Conservation (phyloP, 2,888 invertebrate species). For the Xestia c-nigrum region DNA sequence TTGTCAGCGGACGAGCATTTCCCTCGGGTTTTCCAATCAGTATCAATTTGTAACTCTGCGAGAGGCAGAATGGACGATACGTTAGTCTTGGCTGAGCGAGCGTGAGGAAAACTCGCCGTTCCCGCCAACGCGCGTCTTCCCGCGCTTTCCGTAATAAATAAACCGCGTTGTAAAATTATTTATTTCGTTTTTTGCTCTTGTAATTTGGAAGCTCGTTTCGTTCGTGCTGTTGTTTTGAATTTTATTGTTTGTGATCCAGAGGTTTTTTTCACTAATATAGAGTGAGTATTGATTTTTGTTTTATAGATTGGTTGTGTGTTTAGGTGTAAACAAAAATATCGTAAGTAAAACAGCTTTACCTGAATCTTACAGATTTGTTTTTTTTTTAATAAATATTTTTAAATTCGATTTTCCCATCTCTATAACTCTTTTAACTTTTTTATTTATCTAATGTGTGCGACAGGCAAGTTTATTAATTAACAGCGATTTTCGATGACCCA, state of each 20-base stretch:
- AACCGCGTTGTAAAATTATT: slow-evolving; percentile 43
- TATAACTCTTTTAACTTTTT: not conserved
- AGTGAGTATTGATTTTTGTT: slow-evolving; percentile 34
- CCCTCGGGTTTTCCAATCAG: slow-evolving; percentile 60
- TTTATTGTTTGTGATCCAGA: slow-evolving; percentile 31
- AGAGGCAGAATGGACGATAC: slow-evolving; percentile 56
- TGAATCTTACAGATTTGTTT: not conserved
- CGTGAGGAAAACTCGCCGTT: slow-evolving; percentile 51
- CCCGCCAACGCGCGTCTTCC: slow-evolving; percentile 53
- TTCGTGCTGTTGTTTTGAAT: slow-evolving; percentile 23
- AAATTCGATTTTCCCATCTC: not conserved
- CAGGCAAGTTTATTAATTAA: not conserved
- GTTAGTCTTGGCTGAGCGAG: slow-evolving; percentile 66
- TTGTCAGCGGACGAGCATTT: slow-evolving; percentile 46
- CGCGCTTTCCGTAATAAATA: slow-evolving; percentile 50
- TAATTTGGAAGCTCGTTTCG: slow-evolving; percentile 12
- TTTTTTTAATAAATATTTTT: not conserved
- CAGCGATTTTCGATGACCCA: not conserved
- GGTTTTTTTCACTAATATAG: slow-evolving; percentile 13
- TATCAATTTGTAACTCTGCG: slow-evolving; percentile 52
- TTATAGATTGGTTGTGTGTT: not conserved
- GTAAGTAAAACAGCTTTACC: not conserved
- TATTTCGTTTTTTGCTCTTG: slow-evolving; percentile 29
- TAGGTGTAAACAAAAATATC: not conserved
- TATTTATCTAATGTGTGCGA: not conserved